phyloP scores from a whole-genome alignment of 1,140 invertebrate species.

The Rhysida immarginata region DNA sequence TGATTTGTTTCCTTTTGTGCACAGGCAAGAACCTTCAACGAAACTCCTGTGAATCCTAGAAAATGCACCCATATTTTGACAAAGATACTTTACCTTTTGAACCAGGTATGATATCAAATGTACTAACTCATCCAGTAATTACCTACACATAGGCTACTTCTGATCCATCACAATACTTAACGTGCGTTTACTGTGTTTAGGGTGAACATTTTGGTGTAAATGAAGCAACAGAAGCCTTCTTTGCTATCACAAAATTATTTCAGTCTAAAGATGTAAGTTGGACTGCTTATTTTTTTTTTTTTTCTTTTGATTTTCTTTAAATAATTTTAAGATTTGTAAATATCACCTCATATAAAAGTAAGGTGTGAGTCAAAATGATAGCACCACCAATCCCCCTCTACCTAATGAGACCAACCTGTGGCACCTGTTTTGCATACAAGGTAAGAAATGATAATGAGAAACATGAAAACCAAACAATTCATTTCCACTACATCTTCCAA shows the following conservation, averaged over 20 bases:
- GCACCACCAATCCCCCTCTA: too few relatives aligned
- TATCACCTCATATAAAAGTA: too few relatives aligned
- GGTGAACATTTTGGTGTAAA: slow-evolving; percentile 78
- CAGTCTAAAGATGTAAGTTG: slow-evolving; percentile 85
- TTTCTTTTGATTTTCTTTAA: background rate
- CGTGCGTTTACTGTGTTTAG: slow-evolving; percentile 28
- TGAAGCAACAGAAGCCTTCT: slow-evolving; percentile 97
- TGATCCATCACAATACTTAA: slow-evolving; percentile 12
- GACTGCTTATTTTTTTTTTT: background rate
- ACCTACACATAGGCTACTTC: slow-evolving; percentile 1
- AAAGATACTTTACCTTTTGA: slow-evolving; percentile 89
- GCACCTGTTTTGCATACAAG: too few relatives aligned
- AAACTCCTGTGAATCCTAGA: slow-evolving; percentile 87
- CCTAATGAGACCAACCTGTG: too few relatives aligned
- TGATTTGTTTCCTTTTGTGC: background rate
- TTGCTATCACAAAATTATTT: slow-evolving; percentile 98
- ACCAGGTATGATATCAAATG: slow-evolving; percentile 55
- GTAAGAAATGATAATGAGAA: too few relatives aligned
- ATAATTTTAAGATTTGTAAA: too few relatives aligned
- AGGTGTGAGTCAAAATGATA: too few relatives aligned
- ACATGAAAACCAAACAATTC: too few relatives aligned
- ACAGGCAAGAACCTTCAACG: slow-evolving; percentile 84
- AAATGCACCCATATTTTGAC: slow-evolving; percentile 94
- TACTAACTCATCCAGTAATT: too few relatives aligned
- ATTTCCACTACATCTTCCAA: too few relatives aligned